Conservation (phyloP, 2,797 vertebrate genomes). For the Ambastaia sidthimunki region DNA sequence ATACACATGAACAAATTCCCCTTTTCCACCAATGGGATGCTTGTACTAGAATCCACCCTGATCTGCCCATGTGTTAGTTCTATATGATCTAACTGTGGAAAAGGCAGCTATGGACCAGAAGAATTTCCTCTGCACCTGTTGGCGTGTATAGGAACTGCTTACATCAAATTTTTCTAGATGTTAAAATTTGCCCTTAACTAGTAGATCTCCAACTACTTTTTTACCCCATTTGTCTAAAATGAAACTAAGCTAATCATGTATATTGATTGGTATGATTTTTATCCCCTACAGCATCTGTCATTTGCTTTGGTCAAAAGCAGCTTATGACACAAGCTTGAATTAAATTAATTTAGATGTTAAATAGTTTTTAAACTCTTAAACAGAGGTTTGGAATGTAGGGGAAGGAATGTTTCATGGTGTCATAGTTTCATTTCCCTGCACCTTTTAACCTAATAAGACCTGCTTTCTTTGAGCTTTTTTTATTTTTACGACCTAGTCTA, state of each 20-base stretch:
- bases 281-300: too few species aligned
- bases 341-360: background rate
- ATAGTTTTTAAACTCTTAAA: background rate
- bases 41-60: background rate
- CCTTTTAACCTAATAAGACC: slow-evolving; percentile 82
- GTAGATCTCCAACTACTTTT: too few species aligned
- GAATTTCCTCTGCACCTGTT: too few species aligned
- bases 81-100: too few species aligned
- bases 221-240: too few species aligned
- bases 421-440: slow-evolving; percentile 18
- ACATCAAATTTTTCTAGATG: background rate
- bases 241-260: too few species aligned
- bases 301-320: background rate
- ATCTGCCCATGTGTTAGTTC: background rate
- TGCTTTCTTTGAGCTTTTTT: slow-evolving; percentile 91
- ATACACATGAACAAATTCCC: background rate
- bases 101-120: too few species aligned
- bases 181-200: background rate
- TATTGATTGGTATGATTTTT: too few species aligned
- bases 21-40: background rate
- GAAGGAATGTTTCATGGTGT: slow-evolving; percentile 16
- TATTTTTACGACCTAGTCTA: slow-evolving; percentile 87
- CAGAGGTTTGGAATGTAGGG: slow-evolving; percentile 18
- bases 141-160: too few species aligned
- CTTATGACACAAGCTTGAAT: background rate